Base-by-base conservation (phyloP, 2,888 invertebrate genomes). In the Strigamia maritima region DNA sequence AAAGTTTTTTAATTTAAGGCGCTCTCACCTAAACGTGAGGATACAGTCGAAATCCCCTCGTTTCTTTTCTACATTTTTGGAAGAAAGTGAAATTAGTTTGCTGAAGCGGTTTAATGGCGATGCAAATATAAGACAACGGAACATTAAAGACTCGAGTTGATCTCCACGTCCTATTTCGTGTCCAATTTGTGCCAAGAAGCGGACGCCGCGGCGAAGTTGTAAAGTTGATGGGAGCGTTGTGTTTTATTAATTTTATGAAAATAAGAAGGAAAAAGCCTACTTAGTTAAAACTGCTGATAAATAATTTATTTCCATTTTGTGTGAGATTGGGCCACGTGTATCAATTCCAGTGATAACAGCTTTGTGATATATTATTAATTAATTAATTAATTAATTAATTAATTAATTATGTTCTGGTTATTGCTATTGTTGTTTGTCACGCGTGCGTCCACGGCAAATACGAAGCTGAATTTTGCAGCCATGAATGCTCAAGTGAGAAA, bases 281-380 rank as follows among this genome's bases (percentile, higher is more conserved):
- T 65, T 65, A 65, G 60, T 65, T 44, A 44, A 44, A 44, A 44
- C 44, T 65, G 60, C 60, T 65, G 60, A 65, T 65, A 65, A 65
- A 65, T 65, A 65, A 65, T 65, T 65, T 65, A 65, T 65, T 65
- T 65, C 60, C 60, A 65, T 65, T 65, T 65, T 65, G 60, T 65
- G 60, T 65, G 60, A 65, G 60, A 12, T 65, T 65, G 60, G 60
- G 7, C 60, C 44, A 44, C 44, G 44, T 65, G 12, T 19, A 65
- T 54, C 6, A 65, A 65, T 65, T 65, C 60, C 60, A 65, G 24
- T 65, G 24, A 65, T 65, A 19, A 65, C 22, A 65, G 24, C 19
- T 16, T 12, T 24, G 22, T 65, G 60, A 24, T 65, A 54, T 54
- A 35, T 65, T 24, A 10, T 65, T 60, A 60, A 44, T 44, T 44